Conservation (phyloP, 2,113 vertebrate genomes). For the Deroptyus accipitrinus region DNA sequence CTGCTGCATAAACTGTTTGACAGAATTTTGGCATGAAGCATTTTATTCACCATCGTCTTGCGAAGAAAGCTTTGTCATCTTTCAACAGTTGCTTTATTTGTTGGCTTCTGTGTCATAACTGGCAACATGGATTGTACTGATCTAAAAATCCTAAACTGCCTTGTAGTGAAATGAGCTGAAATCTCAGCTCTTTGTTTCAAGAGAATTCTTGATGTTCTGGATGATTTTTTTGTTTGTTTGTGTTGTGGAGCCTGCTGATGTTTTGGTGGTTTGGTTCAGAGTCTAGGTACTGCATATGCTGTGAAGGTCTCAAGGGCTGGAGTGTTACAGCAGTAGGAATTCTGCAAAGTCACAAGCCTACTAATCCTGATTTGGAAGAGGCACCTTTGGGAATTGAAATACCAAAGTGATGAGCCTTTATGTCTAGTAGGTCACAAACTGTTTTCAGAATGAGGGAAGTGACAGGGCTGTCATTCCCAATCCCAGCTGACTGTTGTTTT, state of each 20-base stretch:
- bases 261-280: neutral
- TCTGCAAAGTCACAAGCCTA: neutral
- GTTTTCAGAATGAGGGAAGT: neutral
- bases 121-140: neutral
- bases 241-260: neutral
- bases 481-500: neutral
- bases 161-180: neutral
- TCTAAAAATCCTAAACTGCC: neutral
- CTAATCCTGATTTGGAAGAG: neutral
- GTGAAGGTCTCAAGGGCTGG: neutral
- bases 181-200: neutral
- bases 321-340: neutral
- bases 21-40: constrained; percentile 42
- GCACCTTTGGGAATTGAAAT: neutral
- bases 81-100: constrained; percentile 59
- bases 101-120: constrained; percentile 18
- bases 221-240: neutral
- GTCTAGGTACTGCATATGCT: neutral
- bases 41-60: constrained; percentile 34
- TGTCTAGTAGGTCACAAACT: neutral
- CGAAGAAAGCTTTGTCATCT: constrained; percentile 52
- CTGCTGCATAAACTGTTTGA: constrained; percentile 54
- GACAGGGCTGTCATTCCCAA: neutral
- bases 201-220: neutral
- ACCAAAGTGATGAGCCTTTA: neutral